phyloP scores from a whole-genome alignment of 2,113 vertebrate species.

The Eretmochelys imbricata region DNA sequence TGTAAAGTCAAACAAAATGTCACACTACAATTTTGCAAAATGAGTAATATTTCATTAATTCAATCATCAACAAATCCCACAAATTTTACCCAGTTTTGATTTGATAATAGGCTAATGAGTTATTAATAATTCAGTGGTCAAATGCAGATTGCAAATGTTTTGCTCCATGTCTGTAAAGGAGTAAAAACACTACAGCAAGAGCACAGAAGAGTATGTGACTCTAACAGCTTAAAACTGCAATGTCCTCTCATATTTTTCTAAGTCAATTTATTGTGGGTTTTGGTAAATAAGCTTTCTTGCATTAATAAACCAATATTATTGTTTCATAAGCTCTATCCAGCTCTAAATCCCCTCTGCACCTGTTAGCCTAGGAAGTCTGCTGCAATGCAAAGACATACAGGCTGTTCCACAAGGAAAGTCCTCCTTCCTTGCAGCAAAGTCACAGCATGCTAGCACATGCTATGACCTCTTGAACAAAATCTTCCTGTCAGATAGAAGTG shows the following conservation, averaged over 20 bases:
- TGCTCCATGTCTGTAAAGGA: not conserved
- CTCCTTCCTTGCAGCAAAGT: not conserved
- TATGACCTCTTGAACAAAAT: not conserved
- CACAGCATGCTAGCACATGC: not conserved
- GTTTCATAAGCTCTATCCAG: not conserved
- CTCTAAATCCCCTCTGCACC: not conserved
- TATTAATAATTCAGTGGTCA: not conserved
- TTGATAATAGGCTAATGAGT: not conserved
- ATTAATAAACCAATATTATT: not conserved
- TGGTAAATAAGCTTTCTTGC: not conserved
- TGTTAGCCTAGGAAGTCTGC: not conserved
- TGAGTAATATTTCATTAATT: not conserved
- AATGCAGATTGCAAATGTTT: not conserved
- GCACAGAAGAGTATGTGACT: not conserved
- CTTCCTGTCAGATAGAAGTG: not conserved
- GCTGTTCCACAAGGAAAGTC: not conserved
- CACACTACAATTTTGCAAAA: not conserved
- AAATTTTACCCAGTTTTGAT: not conserved
- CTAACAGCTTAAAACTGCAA: not conserved
- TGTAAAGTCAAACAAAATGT: not conserved
- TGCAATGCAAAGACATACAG: not conserved
- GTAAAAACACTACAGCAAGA: not conserved
- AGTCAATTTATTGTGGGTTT: not conserved
- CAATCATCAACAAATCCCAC: not conserved
- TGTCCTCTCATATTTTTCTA: not conserved